Percentiles rank a stretch among this genome's conserved stretches.
Conservation (phyloP, 2,888 invertebrate species). For the Hyles lineata region DNA sequence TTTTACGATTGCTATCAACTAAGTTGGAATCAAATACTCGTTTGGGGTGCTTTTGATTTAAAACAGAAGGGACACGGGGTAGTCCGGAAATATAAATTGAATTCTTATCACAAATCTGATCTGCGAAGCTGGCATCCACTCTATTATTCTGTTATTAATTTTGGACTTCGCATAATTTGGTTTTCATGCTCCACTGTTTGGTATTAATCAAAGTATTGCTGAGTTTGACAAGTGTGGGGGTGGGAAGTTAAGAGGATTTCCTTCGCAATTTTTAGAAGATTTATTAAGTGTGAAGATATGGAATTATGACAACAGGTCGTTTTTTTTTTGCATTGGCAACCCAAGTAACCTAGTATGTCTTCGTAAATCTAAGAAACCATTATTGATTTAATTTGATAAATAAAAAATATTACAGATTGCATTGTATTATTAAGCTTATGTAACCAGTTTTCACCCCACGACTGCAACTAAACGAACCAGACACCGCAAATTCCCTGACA, state of each 20-base stretch:
- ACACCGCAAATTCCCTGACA: no score
- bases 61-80: constrained; percentile 66
- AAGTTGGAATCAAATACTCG: constrained; percentile 48
- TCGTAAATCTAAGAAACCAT: no score
- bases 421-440: no score
- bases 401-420: no score
- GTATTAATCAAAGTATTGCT: constrained; percentile 26
- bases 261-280: constrained; percentile 5
- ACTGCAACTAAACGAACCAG: no score
- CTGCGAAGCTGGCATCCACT: constrained; percentile 43
- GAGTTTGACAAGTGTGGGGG: constrained; percentile 21
- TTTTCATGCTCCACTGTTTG: constrained; percentile 36
- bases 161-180: constrained; percentile 39
- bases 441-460: no score
- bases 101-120: constrained; percentile 45
- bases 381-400: no score
- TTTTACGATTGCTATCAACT: constrained; percentile 50
- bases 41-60: constrained; percentile 65
- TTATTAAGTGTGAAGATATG: constrained; percentile 14
- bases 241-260: background rate
- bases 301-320: background rate
- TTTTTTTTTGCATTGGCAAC: background rate
- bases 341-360: no score
- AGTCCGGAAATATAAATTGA: constrained; percentile 46
- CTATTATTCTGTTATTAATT: constrained; percentile 50